Base-by-base conservation (phyloP, 2,888 invertebrate species). In the Euplagia quadripunctaria region DNA sequence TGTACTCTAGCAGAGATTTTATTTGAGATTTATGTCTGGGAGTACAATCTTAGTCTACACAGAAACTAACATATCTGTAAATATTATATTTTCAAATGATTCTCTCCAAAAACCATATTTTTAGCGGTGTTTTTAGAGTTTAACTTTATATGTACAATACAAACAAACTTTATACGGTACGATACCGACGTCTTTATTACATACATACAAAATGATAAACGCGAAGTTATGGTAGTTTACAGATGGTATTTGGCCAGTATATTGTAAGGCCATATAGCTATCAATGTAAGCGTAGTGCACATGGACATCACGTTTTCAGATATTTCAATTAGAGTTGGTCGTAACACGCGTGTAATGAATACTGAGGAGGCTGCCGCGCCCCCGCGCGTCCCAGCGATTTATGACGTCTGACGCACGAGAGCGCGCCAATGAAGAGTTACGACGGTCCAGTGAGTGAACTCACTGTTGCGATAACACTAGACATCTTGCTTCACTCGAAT, bases 261-360 rank as follows among this genome's bases (percentile, higher is more conserved):
- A 3, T 49, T 8, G 49, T 14, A n/a, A 16, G 63, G 14, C 20
- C 31, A n/a, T 52, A 52, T 52, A 70, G 46, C 16, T 41, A 31
- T 49, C 31, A 63, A 31, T 63, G 49, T 69, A 61, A 20, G 67
- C n/a, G 14, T 71, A 71, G 42, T 20, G 43, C 63, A 61, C 58
- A 66, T 42, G 67, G 58, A 43, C 63, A 67, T 71, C 84, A 79
- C 74, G 77, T 78, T 69, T 68, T 66, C 78, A 77, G 79, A 85
- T 83, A 83, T 85, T 83, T 83, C 78, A 83, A 81, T 85, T 78
- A 81, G 61, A 42, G 46, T 64, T 41, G 70, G 75, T 73, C 75
- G 76, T 75, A 78, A 78, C 74, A 70, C 77, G 67, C 75, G 51
- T 65, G 83, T 79, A 82, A 80, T 76, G 83, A 77, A 78, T 80